These are phyloP conservation scores for Eremobia ochroleuca DNA, from an alignment of 2,888 invertebrate species.

Conservation along the genomic window DNA sequence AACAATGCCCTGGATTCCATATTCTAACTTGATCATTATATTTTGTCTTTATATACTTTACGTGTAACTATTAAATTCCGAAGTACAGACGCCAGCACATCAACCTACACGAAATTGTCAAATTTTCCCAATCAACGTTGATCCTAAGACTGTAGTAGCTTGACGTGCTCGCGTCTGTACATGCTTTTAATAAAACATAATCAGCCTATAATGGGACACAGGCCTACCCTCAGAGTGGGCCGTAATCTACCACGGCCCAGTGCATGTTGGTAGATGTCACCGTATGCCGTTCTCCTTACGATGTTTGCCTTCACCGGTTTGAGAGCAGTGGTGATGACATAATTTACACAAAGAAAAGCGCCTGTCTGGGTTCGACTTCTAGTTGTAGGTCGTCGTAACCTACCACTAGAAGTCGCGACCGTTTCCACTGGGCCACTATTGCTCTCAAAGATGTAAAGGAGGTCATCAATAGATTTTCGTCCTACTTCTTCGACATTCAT, in stretches of 20 bases:
- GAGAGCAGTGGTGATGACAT: background rate
- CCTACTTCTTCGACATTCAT: conserved; percentile 57
- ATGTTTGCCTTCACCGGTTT: background rate
- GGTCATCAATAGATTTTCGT: conserved; percentile 53
- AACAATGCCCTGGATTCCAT: conserved; percentile 36
- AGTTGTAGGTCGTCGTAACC: too few relatives aligned
- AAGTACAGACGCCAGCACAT: too few relatives aligned
- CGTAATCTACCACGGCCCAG: background rate
- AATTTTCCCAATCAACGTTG: too few relatives aligned
- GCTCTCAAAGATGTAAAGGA: conserved; percentile 22
- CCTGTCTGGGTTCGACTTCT: too few relatives aligned
- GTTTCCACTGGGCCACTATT: background rate
- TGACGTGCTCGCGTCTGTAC: too few relatives aligned
- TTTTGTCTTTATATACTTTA: conserved; percentile 11
- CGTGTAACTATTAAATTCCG: background rate
- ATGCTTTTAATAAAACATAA: conserved; percentile 13
- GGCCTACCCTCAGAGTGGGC: background rate
- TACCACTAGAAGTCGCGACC: background rate
- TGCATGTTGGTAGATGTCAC: background rate
- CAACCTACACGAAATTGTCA: too few relatives aligned
- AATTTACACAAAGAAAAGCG: background rate
- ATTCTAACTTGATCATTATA: conserved; percentile 26
- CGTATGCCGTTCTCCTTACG: background rate
- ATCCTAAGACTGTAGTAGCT: too few relatives aligned
- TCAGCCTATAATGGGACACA: background rate